Evolutionary conservation across 2,797 vertebrate species (phyloP).

Genomic region (Pachyuromys duprasi): DNA sequence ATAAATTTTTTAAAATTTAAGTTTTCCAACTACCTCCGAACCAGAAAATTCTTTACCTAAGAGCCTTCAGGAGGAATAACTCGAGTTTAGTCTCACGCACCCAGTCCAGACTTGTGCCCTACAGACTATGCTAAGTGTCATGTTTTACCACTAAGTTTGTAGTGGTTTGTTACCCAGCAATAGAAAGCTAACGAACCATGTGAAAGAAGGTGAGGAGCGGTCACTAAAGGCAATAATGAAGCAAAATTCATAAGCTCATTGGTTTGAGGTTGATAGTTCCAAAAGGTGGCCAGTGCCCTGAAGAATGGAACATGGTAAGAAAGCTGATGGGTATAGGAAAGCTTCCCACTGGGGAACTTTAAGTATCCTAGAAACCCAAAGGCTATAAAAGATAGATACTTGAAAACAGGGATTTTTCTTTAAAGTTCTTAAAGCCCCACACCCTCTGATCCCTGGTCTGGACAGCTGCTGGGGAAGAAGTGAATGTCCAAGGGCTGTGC

Average conservation of each 20-base stretch:
- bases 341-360: not conserved
- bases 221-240: not conserved
- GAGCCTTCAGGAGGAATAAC: not conserved
- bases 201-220: not conserved
- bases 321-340: not conserved
- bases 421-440: not conserved
- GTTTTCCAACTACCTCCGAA: not conserved
- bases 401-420: conserved; percentile 2
- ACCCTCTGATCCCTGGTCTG: not conserved
- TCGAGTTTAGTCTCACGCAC: not conserved
- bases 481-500: no score
- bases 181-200: not conserved
- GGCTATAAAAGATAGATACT: not conserved
- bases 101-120: not conserved
- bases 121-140: not conserved
- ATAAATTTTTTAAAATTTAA: not conserved
- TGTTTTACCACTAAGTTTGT: not conserved
- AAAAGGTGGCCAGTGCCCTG: not conserved
- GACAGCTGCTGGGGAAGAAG: no score
- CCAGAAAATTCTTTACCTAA: not conserved
- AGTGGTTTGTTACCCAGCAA: not conserved
- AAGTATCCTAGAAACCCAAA: not conserved
- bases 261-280: not conserved
- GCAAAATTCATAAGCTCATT: not conserved
- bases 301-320: not conserved